Base-by-base conservation (phyloP, 2,113 vertebrate genomes). In the Gasterosteus nipponicus region DNA sequence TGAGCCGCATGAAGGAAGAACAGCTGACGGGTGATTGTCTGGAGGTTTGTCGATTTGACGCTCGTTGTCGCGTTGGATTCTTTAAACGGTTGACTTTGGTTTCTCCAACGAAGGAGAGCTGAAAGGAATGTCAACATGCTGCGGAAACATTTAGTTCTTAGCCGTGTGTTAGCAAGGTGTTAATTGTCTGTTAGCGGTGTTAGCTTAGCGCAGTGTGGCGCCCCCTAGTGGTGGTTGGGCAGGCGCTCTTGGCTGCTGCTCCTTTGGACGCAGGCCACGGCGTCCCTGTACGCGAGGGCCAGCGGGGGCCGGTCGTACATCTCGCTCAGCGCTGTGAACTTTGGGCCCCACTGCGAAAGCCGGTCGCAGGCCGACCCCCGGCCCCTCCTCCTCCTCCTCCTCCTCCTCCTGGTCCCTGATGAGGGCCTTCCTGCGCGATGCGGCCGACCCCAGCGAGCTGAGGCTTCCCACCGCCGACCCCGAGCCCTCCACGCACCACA, bases 401-500 rank as follows among this genome's bases (percentile, higher is more conserved):
- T 56, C 47, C 0, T 75, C 44, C 44, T 83, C 68, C 12, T 70
- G 67, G 1, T 39, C 53, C 1, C 29, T 7, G 5, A 1, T 0
- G 59, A 22, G 1, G 14, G 44, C 9, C 56, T 76, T 73, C 3
- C 81, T 56, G 0, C 62, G 2, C 22, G 85, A 85, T 4, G 87
- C 71, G 26, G 73, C 51, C 0, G 94, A 96, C 49, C 93, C 94
- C 68, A 97, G 87, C 0, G 96, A 96, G 91, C 96, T 97, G 57
- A 97, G 94, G 82, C 96, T 97, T 61, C 93, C 95, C 3, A 88
- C 93, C 1, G 83, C 63, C 7, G 95, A 96, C 65, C 91, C 92
- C 0, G 87, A 79, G 7, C 95, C 96, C 72, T 97, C 96, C 22
- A 95, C 90, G 71, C 92, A 92, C 93, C 95, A 97, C 35, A 94